Evolutionary conservation across 2,797 vertebrate genomes (phyloP), one percentile per base, ranked within the genome.

Genomic region (Myotis vivesi): DNA sequence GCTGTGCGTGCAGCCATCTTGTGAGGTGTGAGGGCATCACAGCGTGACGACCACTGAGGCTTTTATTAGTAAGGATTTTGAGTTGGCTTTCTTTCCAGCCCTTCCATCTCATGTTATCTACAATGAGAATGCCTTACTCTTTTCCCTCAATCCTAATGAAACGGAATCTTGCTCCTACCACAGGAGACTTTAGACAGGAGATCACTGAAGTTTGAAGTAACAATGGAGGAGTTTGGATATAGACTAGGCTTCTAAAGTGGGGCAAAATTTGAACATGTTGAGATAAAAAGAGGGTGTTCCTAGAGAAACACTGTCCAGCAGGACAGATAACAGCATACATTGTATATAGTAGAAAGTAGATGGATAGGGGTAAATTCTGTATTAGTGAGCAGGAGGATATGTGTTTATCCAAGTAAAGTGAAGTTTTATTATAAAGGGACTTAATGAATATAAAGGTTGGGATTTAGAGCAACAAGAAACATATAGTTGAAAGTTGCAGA

Each of bases 91-190:
- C 30, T 12, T 62, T n/a, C 41, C 30, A 82, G 20, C 41, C 20
- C 41, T 82, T 16, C 30, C 41, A 59, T 33, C 20, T 64, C 57
- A 19, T 22, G 16, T 49, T 66, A 66, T 66, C 59, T 66, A 33
- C 53, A 53, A 36, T 36, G 49, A 77, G 49, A 77, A 77, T 53
- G 20, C 6, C n/a, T 53, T 53, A 36, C 11, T n/a, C n/a, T 53
- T 77, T 13, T 53, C 23, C 49, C 73, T 6, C 3, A 23, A 20
- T n/a, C n/a, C 19, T 44, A 17, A 72, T n/a, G 25, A 76, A 77
- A 10, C 8, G 0, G 2, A 38, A 0, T 53, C 44, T 13, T 66
- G 6, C 36, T 53, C 28, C 16, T 53, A 0, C 6, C 4, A 8
- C 10, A 41, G 25, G 8, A 72, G 10, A n/a, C 4, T 55, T 87